These are phyloP conservation scores for Chiroxiphia lanceolata DNA, from an alignment of 2,797 vertebrate species.

Conservation along the genomic window DNA sequence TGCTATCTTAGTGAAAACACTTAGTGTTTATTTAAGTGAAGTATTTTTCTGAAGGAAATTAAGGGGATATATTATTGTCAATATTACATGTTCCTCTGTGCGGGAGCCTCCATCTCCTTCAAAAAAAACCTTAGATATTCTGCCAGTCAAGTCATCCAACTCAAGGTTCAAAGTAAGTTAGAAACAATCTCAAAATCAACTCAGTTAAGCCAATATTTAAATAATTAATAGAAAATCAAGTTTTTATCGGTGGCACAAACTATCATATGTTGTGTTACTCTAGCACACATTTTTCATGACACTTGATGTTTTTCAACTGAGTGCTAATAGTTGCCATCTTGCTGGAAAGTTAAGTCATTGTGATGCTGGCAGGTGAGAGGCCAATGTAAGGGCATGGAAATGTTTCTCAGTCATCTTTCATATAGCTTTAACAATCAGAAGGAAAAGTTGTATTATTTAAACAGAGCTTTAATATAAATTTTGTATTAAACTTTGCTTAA, in stretches of 20 bases:
- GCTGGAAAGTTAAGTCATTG: background rate
- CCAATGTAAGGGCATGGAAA: background rate
- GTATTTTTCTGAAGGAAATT: background rate
- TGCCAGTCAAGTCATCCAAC: background rate
- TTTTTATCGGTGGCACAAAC: background rate
- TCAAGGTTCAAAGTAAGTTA: background rate
- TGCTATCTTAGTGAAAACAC: background rate
- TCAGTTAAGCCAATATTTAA: background rate
- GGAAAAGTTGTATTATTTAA: background rate
- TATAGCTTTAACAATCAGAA: background rate
- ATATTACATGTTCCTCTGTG: background rate
- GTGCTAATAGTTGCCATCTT: background rate
- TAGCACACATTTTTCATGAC: background rate
- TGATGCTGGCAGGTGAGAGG: background rate
- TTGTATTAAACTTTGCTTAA: background rate
- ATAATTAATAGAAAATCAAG: background rate
- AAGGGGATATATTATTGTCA: background rate
- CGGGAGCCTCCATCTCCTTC: background rate
- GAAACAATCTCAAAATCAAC: background rate
- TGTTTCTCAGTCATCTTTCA: background rate
- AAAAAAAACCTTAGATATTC: background rate
- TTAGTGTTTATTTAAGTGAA: background rate
- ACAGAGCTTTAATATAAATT: background rate
- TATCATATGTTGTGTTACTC: background rate
- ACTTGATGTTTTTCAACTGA: background rate